Conservation (phyloP, 2,113 vertebrate species). For the Hirundichthys speculiger region DNA sequence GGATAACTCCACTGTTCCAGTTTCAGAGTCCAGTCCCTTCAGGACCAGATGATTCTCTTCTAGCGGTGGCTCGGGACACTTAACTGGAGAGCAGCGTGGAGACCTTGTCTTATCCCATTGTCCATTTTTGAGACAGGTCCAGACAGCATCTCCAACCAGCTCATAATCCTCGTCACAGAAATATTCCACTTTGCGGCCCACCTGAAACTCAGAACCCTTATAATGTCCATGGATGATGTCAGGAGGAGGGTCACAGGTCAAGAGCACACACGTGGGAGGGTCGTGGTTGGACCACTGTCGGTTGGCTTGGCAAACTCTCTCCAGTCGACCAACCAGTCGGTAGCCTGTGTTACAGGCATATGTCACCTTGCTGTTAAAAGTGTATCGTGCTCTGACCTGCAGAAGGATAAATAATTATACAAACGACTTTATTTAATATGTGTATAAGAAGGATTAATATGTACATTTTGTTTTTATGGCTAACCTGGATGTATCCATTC, state of each 20-base stretch:
- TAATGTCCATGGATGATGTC: slow-evolving; percentile 84
- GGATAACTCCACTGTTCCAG: slow-evolving; percentile 86
- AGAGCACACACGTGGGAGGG: slow-evolving; percentile 84
- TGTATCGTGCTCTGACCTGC: slow-evolving; percentile 81
- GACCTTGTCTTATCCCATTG: slow-evolving; percentile 87
- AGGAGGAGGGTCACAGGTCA: slow-evolving; percentile 90
- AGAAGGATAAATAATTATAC: slow-evolving; percentile 11
- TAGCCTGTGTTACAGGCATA: slow-evolving; percentile 90
- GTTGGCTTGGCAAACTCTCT: slow-evolving; percentile 91
- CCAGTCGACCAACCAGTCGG: slow-evolving; percentile 81
- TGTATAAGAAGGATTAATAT: not conserved
- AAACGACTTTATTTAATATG: not conserved
- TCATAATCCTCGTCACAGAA: slow-evolving; percentile 93
- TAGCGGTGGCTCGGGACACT: slow-evolving; percentile 91
- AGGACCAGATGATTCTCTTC: slow-evolving; percentile 91
- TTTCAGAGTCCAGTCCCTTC: slow-evolving; percentile 83
- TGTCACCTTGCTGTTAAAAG: slow-evolving; percentile 84
- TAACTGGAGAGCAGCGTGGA: slow-evolving; percentile 87
- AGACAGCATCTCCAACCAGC: slow-evolving; percentile 85
- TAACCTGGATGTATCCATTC: slow-evolving; percentile 91
- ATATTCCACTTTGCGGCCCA: slow-evolving; percentile 90
- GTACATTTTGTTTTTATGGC: not conserved
- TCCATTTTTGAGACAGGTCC: slow-evolving; percentile 92
- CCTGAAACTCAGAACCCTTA: slow-evolving; percentile 86
- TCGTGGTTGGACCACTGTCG: slow-evolving; percentile 91